Conservation (phyloP, 2,888 invertebrate species). For the Plusia festucae region DNA sequence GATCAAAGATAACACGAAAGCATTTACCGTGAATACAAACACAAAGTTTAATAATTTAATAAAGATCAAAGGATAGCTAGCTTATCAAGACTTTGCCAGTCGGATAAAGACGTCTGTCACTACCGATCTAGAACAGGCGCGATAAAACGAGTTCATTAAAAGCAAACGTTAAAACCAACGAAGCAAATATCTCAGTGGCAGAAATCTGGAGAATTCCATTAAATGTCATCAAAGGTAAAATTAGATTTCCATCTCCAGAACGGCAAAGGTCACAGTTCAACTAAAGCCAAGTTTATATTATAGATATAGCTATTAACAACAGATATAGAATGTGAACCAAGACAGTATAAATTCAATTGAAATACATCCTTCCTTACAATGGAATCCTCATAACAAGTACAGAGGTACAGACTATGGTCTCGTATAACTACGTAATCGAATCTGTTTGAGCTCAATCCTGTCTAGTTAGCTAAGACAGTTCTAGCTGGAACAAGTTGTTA, state of each 20-base stretch:
- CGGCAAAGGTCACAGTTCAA: constrained; percentile 51
- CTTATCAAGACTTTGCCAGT: constrained; percentile 1
- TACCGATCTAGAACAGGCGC: constrained; percentile 4
- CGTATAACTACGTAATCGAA: too few relatives aligned
- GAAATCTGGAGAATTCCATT: constrained; percentile 33
- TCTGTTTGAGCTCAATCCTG: background rate
- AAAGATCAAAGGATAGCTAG: constrained; percentile 3
- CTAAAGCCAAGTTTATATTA: constrained; percentile 36
- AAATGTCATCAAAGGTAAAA: constrained; percentile 52
- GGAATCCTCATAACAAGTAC: too few relatives aligned
- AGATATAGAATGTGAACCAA: background rate
- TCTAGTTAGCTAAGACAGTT: constrained; percentile 31
- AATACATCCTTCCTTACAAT: too few relatives aligned
- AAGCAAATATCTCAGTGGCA: constrained; percentile 22
- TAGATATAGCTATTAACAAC: constrained; percentile 5
- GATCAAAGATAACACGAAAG: background rate
- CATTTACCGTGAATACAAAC: background rate
- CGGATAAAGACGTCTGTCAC: background rate
- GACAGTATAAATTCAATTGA: background rate
- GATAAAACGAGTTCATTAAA: constrained; percentile 33
- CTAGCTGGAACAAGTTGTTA: constrained; percentile 28
- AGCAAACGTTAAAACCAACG: constrained; percentile 29
- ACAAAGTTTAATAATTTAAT: background rate
- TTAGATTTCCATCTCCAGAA: constrained; percentile 40
- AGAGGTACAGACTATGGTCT: too few relatives aligned